Conservation (phyloP, 2,797 vertebrate genomes). For the Crenichthys baileyi region DNA sequence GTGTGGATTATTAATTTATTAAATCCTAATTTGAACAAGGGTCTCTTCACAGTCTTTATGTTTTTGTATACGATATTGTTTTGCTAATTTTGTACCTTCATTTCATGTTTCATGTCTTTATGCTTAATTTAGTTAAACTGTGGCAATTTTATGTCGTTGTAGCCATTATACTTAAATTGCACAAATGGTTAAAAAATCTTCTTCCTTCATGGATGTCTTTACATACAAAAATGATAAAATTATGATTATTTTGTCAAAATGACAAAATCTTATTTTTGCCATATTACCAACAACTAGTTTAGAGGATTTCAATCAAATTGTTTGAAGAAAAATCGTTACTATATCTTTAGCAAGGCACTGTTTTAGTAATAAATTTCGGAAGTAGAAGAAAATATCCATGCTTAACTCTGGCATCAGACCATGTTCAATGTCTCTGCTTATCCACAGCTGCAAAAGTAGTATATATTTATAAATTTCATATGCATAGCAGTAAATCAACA, state of each 20-base stretch:
- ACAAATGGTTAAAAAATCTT: neutral
- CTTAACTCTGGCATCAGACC: neutral
- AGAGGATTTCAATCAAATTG: neutral
- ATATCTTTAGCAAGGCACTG: neutral
- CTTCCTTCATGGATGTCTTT: neutral
- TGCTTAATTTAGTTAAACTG: neutral
- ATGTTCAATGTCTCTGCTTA: neutral
- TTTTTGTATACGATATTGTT: neutral
- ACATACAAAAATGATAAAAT: neutral
- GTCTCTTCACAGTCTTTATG: neutral
- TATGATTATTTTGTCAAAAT: neutral
- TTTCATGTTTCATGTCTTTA: neutral
- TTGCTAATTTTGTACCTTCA: neutral
- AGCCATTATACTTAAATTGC: neutral
- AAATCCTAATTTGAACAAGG: neutral
- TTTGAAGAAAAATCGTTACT: neutral
- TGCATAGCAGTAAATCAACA: neutral
- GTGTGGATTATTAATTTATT: neutral
- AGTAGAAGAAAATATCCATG: neutral
- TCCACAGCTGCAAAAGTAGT: slow-evolving; percentile 8
- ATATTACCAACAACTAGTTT: neutral
- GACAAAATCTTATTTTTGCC: neutral
- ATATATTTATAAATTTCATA: neutral
- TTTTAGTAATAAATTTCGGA: neutral
- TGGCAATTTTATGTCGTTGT: neutral